Base-by-base conservation (phyloP, 2,888 invertebrate species). In the Odontocolon sp. region DNA sequence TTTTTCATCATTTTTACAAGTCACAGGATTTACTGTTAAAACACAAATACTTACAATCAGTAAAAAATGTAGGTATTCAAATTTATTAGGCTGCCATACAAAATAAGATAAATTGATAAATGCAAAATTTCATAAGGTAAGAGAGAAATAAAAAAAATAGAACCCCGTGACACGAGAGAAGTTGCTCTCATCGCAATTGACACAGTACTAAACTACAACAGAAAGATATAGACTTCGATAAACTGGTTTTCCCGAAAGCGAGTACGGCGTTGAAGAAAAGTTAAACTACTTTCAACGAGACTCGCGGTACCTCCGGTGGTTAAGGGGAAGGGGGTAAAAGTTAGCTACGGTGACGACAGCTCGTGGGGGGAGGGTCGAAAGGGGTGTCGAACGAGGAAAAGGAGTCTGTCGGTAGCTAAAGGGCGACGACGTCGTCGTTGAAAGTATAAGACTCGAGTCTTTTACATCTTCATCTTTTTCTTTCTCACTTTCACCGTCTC, bases 211-310 rank as follows among this genome's bases (percentile, higher is more conserved):
- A 23, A 3, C 1, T 5, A 21, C 16, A 8, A 36, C n/a, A 50
- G n/a, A 50, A 50, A 50, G 16, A 59, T n/a, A 2, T 5, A 42
- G 31, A 31, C 33, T 26, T n/a, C 9, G 33, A 50, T 23, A 61
- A 52, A 33, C 6, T 40, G 52, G 61, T 61, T 61, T 40, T 23
- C 21, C 9, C 3, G 23, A 9, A 9, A 28, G 28, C 21, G 23
- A 61, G 31, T 18, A 26, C 6, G n/a, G 3, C 5, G n/a, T 8
- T 79, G 59, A 67, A 76, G 70, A 80, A 81, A 83, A 83, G 77
- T 84, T 82, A 80, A 84, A 84, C 81, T 81, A 80, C 78, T 78
- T 45, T n/a, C 8, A 69, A 74, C 56, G 61, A 75, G 56, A 50
- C 1, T 2, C 33, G 64, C 50, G 50, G 63, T 38, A 54, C 18